phyloP scores from a whole-genome alignment of 2,113 vertebrate species.

The Fregata magnificens region DNA sequence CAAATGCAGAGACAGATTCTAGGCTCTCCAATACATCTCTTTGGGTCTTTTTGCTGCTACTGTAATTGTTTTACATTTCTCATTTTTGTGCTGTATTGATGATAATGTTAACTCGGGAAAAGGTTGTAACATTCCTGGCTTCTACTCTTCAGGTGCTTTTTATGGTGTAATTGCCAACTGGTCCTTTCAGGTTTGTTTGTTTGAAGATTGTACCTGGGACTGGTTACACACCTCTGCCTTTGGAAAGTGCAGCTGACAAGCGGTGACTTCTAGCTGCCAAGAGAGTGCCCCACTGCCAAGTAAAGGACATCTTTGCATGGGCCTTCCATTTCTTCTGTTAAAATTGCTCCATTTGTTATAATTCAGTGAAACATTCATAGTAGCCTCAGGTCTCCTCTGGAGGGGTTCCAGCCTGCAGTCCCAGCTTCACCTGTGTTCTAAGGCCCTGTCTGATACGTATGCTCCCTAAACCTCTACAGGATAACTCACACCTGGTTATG shows the following conservation, averaged over 20 bases:
- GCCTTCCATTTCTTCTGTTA: background rate
- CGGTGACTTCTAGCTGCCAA: background rate
- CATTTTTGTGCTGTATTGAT: constrained; percentile 4
- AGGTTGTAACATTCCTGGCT: background rate
- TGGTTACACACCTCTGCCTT: background rate
- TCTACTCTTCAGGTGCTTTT: background rate
- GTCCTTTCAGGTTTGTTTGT: background rate
- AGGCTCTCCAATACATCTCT: background rate
- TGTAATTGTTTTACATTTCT: constrained; percentile 40
- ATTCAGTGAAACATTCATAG: background rate
- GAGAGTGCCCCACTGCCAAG: background rate
- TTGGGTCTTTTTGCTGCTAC: background rate
- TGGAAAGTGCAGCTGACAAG: background rate
- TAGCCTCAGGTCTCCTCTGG: background rate
- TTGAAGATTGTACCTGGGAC: background rate
- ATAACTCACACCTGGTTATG: background rate
- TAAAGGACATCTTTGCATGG: background rate
- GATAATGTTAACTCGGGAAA: background rate
- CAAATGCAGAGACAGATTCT: background rate
- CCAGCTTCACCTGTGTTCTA: background rate
- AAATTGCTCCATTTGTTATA: background rate
- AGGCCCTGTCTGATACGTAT: background rate
- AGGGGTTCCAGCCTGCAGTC: background rate
- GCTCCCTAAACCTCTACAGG: background rate
- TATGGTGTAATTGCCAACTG: background rate